Evolutionary conservation across 2,113 vertebrate genomes (phyloP).

Genomic region (Lynx canadensis): DNA sequence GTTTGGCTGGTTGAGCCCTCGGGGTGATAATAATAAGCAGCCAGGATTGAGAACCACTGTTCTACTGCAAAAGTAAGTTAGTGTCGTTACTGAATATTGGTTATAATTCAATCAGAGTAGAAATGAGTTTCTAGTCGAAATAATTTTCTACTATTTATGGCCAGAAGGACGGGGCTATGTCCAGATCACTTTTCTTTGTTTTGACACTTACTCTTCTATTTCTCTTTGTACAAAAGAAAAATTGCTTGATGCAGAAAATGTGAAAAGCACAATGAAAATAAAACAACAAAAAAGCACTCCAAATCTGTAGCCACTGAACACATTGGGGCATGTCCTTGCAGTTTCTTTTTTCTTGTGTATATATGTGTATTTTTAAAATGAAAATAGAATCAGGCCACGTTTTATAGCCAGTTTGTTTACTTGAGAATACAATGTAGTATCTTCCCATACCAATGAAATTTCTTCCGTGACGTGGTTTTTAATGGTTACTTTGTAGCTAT

Average conservation of each 20-base stretch:
- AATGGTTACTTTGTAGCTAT: not conserved
- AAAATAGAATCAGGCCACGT: not conserved
- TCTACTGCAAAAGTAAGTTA: not conserved
- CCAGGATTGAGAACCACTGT: not conserved
- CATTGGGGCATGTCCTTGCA: not conserved
- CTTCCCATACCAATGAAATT: not conserved
- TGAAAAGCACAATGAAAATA: conserved; percentile 15
- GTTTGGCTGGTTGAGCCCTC: not conserved
- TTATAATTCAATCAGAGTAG: not conserved
- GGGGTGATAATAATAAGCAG: not conserved
- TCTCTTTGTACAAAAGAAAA: conserved; percentile 29
- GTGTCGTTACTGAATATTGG: not conserved
- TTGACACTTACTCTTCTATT: not conserved
- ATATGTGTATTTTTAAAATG: not conserved
- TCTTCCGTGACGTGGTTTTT: not conserved
- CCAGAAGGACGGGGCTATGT: conserved; percentile 3
- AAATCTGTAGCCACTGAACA: not conserved
- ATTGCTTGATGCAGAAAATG: not conserved
- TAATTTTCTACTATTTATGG: not conserved
- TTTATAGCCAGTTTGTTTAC: not conserved
- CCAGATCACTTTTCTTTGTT: not conserved
- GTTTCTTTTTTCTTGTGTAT: not conserved
- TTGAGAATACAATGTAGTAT: not conserved
- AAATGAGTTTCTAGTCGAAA: not conserved
- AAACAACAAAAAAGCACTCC: not conserved